Percentiles rank a stretch among this genome's conserved stretches.
Evolutionary conservation across 2,797 vertebrate species (phyloP).

Genomic region (Takifugu ocellatus): DNA sequence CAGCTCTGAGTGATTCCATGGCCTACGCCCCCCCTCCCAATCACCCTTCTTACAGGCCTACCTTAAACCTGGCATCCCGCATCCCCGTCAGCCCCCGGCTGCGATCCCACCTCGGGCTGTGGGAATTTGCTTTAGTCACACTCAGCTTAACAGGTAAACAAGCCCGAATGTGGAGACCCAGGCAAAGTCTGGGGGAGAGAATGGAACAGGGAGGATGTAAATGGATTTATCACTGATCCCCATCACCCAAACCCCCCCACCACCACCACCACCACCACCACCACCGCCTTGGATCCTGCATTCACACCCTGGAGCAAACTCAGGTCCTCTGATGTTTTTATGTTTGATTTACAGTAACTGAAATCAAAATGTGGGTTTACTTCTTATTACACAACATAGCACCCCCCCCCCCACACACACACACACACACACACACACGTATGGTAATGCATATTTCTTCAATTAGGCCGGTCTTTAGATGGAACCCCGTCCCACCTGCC

Average conservation of each 20-base stretch:
- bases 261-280: constrained; percentile 13
- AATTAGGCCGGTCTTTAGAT: no score
- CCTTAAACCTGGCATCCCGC: constrained; percentile 42
- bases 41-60: constrained; percentile 10
- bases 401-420: no score
- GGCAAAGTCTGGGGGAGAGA: constrained; percentile 70
- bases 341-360: no score
- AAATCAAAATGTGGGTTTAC: no score
- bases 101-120: constrained; percentile 78
- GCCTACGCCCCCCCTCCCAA: constrained; percentile 21
- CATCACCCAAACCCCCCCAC: constrained; percentile 30
- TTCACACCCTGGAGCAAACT: constrained; percentile 1
- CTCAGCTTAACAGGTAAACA: constrained; percentile 92
- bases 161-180: constrained; percentile 75
- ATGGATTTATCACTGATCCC: constrained; percentile 78
- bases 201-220: constrained; percentile 79
- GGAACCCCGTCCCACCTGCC: no score
- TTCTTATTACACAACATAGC: no score
- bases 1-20: constrained; percentile 79
- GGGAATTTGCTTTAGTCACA: constrained; percentile 92
- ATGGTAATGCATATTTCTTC: no score
- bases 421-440: no score
- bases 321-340: no score
- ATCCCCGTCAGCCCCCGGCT: constrained; percentile 45
- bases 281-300: constrained; percentile 23